Evolutionary conservation across 2,888 invertebrate species (phyloP), one percentile per base, ranked within the genome.

Genomic region (Hypolimnas misippus): DNA sequence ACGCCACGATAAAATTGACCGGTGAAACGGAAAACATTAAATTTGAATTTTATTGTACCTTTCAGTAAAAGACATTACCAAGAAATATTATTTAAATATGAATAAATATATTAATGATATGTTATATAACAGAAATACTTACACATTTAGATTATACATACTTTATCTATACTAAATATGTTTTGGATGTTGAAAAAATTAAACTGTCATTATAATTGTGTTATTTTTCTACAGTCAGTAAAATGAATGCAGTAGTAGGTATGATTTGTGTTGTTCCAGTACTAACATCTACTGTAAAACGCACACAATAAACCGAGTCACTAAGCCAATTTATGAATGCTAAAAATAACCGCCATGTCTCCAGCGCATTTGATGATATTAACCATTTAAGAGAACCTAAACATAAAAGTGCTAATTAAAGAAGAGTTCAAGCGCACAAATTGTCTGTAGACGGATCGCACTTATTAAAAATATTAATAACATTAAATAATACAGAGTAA

Each of bases 321-420:
- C 88, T 88, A 90, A 92, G 86, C 88, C 90, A 91, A 92, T 92
- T 92, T 92, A 91, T 85, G 86, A 89, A 84, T 81, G 86, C 91
- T 92, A 92, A 91, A 92, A 92, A 92, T 92, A 92, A 86, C 81
- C 77, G 77, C 83, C 82, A 87, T 83, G 82, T 88, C 90, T 87
- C 88, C 78, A 81, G 76, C 83, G 81, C 83, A 86, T 86, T 82
- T 79, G 81, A 82, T 82, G 84, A 81, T 88, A 87, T 89, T 89
- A 89, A 86, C 87, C 87, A 84, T 88, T 84, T 84, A 85, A 83
- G 79, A 78, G 81, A 84, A 81, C 81, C 81, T 84, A 82, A 44
- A 84, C 83, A 76, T 80, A 64, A 68, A 66, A 65, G 63, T 65
- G 63, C 44, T 64, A 57, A 55, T 57, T 55, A 57, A 61, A 57